These are phyloP conservation scores for Drosophila kanekoi DNA, from an alignment of 2,888 invertebrate species.

Conservation along the genomic window DNA sequence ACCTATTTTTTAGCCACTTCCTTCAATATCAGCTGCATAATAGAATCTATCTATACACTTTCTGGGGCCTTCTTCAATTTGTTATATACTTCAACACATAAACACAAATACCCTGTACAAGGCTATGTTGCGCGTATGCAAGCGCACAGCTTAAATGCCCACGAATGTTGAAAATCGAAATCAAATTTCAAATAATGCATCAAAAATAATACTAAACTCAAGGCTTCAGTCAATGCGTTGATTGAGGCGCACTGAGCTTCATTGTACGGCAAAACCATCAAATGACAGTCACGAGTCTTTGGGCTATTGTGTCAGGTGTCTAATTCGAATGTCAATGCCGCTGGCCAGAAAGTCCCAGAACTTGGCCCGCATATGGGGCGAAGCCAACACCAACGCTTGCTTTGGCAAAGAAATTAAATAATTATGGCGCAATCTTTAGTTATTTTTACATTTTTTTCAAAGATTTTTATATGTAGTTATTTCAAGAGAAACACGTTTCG, in stretches of 20 bases:
- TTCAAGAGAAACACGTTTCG: constrained; percentile 61
- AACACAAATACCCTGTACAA: background rate
- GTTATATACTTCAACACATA: background rate
- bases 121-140: constrained; percentile 11
- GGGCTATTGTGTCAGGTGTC: constrained; percentile 75
- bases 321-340: constrained; percentile 80
- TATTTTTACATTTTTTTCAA: background rate
- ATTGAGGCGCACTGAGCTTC: background rate
- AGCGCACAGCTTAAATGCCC: constrained; percentile 67
- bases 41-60: no score
- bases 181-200: constrained; percentile 72
- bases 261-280: constrained; percentile 5
- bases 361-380: constrained; percentile 47
- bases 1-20: no score
- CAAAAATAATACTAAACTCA: constrained; percentile 53
- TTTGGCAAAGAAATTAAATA: constrained; percentile 64
- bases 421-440: constrained; percentile 56
- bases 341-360: constrained; percentile 39
- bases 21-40: no score
- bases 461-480: constrained; percentile 32
- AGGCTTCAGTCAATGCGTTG: constrained; percentile 47
- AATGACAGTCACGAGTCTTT: constrained; percentile 46
- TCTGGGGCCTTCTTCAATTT: background rate
- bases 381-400: constrained; percentile 43
- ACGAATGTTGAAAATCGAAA: constrained; percentile 53